Evolutionary conservation across 2,113 vertebrate species (phyloP).

Genomic region (Vimba vimba): DNA sequence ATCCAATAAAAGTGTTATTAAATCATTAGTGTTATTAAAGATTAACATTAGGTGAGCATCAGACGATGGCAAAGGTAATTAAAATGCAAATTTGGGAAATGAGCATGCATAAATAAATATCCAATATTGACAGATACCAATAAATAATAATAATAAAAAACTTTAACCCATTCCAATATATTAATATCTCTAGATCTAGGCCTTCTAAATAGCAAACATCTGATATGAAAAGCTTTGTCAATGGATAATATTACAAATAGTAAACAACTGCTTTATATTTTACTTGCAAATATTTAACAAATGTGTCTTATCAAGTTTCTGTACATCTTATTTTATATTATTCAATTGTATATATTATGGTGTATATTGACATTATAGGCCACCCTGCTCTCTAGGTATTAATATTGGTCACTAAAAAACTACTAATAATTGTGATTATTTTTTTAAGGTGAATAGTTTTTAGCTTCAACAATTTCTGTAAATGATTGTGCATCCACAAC

Average conservation of each 20-base stretch:
- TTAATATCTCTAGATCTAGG: background rate
- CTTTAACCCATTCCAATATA: background rate
- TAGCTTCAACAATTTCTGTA: background rate
- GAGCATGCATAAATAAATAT: background rate
- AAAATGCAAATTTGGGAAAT: background rate
- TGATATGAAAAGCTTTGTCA: background rate
- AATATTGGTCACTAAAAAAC: background rate
- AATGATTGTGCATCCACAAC: background rate
- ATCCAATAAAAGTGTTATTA: background rate
- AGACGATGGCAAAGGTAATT: background rate
- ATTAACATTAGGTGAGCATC: background rate
- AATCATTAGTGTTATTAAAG: background rate
- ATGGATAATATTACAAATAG: background rate
- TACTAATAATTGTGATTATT: background rate
- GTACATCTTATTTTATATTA: background rate
- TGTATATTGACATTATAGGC: background rate
- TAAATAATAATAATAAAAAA: background rate
- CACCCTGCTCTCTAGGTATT: background rate
- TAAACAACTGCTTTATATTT: background rate
- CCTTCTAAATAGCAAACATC: background rate
- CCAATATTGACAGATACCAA: background rate
- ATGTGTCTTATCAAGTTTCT: background rate
- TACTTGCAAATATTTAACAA: background rate
- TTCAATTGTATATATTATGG: background rate
- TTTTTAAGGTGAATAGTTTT: background rate